Conservation (phyloP, 2,113 vertebrate species). For the Mus pahari region DNA sequence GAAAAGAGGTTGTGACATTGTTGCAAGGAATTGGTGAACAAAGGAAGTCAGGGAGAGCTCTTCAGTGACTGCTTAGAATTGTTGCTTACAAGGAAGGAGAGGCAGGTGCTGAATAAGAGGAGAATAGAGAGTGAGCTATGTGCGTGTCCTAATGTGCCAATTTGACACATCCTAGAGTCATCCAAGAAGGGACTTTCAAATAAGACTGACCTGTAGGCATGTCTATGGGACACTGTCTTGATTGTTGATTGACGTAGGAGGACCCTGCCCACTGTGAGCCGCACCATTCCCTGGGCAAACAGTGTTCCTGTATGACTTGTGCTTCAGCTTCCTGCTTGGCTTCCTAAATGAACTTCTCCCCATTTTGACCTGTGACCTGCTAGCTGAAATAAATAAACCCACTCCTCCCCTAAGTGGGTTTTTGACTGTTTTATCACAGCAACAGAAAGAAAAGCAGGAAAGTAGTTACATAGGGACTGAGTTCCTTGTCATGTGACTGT, state of each 20-base stretch:
- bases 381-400: not conserved
- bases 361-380: no score
- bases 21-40: not conserved
- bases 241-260: no score
- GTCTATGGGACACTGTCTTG: not conserved
- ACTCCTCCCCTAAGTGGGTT: no score
- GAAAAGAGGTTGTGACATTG: not conserved
- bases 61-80: not conserved
- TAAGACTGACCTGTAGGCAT: not conserved
- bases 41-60: not conserved
- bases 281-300: not conserved
- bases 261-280: not conserved
- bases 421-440: no score
- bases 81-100: fast-evolving
- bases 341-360: not conserved
- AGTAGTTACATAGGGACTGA: not conserved
- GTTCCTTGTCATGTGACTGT: not conserved
- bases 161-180: no score
- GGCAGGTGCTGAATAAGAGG: not conserved
- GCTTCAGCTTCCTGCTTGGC: no score
- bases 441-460: not conserved
- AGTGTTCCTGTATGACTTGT: not conserved
- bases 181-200: not conserved
- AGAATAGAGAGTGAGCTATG: not conserved
- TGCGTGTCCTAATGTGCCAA: not conserved